Percentiles rank a stretch among this genome's conserved stretches.
phyloP scores from a whole-genome alignment of 2,888 invertebrate genomes.

The Galeopsomyia nigrocyanea region DNA sequence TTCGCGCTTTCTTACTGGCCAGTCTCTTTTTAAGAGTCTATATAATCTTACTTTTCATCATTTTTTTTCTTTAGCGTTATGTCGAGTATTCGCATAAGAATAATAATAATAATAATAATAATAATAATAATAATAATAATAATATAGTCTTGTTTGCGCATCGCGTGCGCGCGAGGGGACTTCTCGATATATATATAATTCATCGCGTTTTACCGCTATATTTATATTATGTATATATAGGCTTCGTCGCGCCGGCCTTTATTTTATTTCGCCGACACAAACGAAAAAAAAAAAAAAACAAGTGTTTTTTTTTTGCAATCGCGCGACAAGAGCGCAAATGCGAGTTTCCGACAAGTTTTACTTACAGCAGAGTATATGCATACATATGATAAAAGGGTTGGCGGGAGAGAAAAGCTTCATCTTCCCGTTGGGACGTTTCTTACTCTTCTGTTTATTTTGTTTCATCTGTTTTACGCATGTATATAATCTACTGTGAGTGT shows the following conservation, averaged over 20 bases:
- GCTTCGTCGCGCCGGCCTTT: too few relatives aligned
- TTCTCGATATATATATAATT: too few relatives aligned
- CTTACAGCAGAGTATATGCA: too few relatives aligned
- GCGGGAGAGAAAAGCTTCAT: conserved; percentile 23
- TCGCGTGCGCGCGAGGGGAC: background rate
- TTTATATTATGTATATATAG: too few relatives aligned
- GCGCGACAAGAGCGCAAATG: too few relatives aligned
- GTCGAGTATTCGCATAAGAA: conserved; percentile 11
- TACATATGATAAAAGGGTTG: too few relatives aligned
- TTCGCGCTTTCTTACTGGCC: conserved; percentile 8
- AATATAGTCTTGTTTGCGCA: conserved; percentile 22
- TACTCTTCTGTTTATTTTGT: conserved; percentile 4
- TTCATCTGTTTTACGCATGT: conserved; percentile 5
- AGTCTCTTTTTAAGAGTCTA: background rate
- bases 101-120: conserved; percentile 1
- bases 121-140: conserved; percentile 6
- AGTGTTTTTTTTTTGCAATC: too few relatives aligned
- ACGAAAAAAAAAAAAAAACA: too few relatives aligned
- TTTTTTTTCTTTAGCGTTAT: conserved; percentile 4
- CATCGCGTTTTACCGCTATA: too few relatives aligned
- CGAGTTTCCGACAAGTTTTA: too few relatives aligned
- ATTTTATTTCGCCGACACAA: too few relatives aligned
- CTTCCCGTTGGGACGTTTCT: conserved; percentile 28
- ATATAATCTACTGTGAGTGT: too few relatives aligned
- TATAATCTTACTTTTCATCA: conserved; percentile 5